Percentiles rank a stretch among this genome's conserved stretches.
These are phyloP conservation scores for Stramonita haemastoma DNA, from an alignment of 2,888 invertebrate genomes.

Conservation along the genomic window DNA sequence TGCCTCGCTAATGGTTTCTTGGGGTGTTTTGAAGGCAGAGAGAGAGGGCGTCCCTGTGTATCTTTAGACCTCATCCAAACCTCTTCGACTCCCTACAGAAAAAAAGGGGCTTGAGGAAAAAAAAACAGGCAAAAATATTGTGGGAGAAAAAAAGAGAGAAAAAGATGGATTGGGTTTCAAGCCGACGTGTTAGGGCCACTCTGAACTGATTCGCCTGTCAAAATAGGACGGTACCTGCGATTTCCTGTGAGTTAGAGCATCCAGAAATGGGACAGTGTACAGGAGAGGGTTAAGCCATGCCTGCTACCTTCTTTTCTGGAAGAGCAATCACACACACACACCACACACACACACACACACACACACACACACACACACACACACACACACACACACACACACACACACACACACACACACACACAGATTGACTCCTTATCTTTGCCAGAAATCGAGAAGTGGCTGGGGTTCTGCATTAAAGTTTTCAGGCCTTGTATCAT, in stretches of 20 bases:
- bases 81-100: not conserved
- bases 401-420: too few relatives aligned
- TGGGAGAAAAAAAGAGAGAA: not conserved
- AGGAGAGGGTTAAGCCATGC: not conserved
- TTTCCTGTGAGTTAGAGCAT: not conserved
- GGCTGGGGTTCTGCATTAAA: too few relatives aligned
- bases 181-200: not conserved
- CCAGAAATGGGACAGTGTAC: not conserved
- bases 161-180: not conserved
- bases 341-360: too few relatives aligned
- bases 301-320: too few relatives aligned
- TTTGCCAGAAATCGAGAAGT: too few relatives aligned
- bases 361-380: too few relatives aligned
- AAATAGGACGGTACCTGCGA: not conserved
- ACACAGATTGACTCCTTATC: too few relatives aligned
- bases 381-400: too few relatives aligned
- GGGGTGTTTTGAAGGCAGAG: not conserved
- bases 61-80: not conserved
- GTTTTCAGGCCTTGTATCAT: too few relatives aligned
- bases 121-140: not conserved
- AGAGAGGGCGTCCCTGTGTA: not conserved
- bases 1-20: slow-evolving; percentile 7
- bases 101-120: not conserved
- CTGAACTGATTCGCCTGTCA: not conserved
- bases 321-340: too few relatives aligned